phyloP scores from a whole-genome alignment of 2,888 invertebrate genomes.

The Orthonevra nobilis region DNA sequence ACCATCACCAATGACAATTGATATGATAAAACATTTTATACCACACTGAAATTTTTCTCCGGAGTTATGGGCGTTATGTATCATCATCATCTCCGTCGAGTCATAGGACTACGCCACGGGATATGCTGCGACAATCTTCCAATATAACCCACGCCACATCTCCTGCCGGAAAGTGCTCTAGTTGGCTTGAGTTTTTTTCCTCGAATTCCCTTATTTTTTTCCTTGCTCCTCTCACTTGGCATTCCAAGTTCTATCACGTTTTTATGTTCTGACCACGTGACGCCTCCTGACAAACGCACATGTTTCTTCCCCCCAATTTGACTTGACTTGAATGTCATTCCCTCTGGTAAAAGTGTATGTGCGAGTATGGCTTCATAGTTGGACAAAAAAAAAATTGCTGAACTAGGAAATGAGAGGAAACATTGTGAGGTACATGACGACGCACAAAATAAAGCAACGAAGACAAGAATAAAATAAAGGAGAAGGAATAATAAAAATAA shows the following conservation, averaged over 20 bases:
- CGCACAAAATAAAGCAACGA: conserved; percentile 41
- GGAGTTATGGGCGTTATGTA: neutral
- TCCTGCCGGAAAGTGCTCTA: conserved; percentile 20
- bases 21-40: neutral
- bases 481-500: conserved; percentile 65
- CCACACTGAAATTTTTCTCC: conserved; percentile 13
- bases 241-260: conserved; percentile 79
- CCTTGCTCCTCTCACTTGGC: conserved; percentile 13
- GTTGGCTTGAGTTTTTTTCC: neutral
- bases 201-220: neutral
- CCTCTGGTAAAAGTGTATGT: too few species aligned
- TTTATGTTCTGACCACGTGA: conserved; percentile 80
- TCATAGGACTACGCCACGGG: conserved; percentile 12
- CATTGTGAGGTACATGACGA: conserved; percentile 39
- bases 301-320: conserved; percentile 43
- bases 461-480: conserved; percentile 17
- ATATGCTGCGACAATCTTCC: conserved; percentile 29
- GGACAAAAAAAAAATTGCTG: conserved; percentile 44
- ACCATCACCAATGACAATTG: conserved; percentile 14
- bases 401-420: conserved; percentile 10
- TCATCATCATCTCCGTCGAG: conserved; percentile 23
- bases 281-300: conserved; percentile 73
- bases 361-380: too few species aligned
- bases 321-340: conserved; percentile 20
- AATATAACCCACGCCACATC: conserved; percentile 31